Conservation (phyloP, 2,888 invertebrate species). For the Mechanitis messenoides region DNA sequence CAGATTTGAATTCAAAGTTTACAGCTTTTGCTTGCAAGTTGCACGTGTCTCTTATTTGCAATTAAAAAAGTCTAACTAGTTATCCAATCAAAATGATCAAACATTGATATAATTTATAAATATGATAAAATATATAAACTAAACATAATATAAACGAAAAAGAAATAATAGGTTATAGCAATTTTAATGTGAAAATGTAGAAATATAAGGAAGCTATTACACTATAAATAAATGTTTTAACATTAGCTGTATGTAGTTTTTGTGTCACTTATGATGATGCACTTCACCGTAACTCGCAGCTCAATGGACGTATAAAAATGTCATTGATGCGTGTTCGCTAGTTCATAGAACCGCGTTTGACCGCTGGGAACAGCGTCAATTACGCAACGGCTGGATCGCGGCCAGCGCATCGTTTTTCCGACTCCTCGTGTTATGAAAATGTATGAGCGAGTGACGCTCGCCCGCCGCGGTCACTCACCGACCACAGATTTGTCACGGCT, state of each 20-base stretch:
- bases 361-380: slow-evolving; percentile 46
- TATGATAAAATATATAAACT: too few relatives aligned
- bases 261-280: not conserved
- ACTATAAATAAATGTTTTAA: not conserved
- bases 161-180: too few relatives aligned
- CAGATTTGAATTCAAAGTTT: slow-evolving; percentile 1
- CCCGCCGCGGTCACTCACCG: slow-evolving; percentile 25
- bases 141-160: too few relatives aligned
- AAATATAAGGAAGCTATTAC: not conserved
- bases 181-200: slow-evolving; percentile 2
- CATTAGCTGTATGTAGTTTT: not conserved
- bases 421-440: slow-evolving; percentile 44
- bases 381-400: slow-evolving; percentile 32
- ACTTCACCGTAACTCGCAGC: slow-evolving; percentile 24
- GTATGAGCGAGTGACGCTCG: slow-evolving; percentile 37
- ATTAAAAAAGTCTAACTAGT: not conserved
- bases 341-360: slow-evolving; percentile 30
- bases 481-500: slow-evolving; percentile 15
- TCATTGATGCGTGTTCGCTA: slow-evolving; percentile 39
- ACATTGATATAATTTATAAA: too few relatives aligned
- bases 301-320: slow-evolving; percentile 47
- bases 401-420: slow-evolving; percentile 52
- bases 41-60: not conserved
- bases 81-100: too few relatives aligned
- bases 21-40: not conserved